Conservation (phyloP, 2,888 invertebrate species). For the Frankliniella fusca region DNA sequence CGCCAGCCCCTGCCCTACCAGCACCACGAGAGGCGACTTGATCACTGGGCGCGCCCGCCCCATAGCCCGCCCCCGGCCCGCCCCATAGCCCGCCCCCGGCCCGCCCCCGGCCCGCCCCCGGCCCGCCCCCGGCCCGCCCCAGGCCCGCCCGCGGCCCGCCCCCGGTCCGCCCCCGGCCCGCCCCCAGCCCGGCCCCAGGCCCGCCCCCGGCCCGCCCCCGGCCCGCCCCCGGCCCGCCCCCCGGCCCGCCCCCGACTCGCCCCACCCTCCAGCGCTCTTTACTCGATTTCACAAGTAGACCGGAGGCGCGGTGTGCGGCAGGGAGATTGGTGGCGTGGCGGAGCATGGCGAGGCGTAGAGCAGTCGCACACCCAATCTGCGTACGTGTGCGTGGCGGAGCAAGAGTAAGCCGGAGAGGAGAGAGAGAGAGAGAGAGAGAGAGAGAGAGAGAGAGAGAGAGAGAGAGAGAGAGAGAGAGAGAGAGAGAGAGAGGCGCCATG, state of each 20-base stretch:
- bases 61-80: too few species aligned
- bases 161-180: background rate
- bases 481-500: too few species aligned
- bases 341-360: background rate
- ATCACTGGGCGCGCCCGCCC: background rate
- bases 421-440: too few species aligned
- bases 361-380: background rate
- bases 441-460: too few species aligned
- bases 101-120: background rate
- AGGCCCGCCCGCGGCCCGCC: background rate
- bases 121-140: background rate
- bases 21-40: background rate
- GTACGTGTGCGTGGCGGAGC: background rate
- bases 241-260: background rate
- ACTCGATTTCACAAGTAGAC: constrained; percentile 24
- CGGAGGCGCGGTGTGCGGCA: background rate
- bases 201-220: background rate
- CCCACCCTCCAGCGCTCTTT: too few species aligned
- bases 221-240: background rate
- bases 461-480: too few species aligned
- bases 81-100: background rate
- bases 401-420: too few species aligned
- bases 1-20: background rate
- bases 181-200: too few species aligned
- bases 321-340: too few species aligned